Base-by-base conservation (phyloP, 2,888 invertebrate species). In the Hirtodrosophila histrioides region DNA sequence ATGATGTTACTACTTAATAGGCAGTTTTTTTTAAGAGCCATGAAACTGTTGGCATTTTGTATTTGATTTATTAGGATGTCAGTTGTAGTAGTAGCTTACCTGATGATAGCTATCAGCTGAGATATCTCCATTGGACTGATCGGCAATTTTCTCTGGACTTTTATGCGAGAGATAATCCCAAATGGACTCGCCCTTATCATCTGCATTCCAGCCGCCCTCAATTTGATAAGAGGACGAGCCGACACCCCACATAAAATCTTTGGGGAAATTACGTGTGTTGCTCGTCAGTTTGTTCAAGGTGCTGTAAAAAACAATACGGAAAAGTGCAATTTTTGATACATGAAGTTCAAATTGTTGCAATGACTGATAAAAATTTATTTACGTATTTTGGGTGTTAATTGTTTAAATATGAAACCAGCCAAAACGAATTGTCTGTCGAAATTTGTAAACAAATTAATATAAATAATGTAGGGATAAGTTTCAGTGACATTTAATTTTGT, bases 151-250 rank as follows among this genome's bases (percentile, higher is more conserved):
- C 60, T 94, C 94, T 0, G 94, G 93, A 24, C 91, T 91, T 0
- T 92, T 92, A 89, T 94, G 94, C 1, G 93, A 92, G 75, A 94
- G 88, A 55, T 89, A 91, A 88, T 95, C 95, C 95, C 94, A 95
- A 65, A 94, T 94, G 60, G 92, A 93, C 90, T 92, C 92, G 0
- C 93, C 90, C 88, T 93, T 94, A 17, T 93, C 94, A 51, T 91
- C 91, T 10, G 79, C 89, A 78, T 92, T 86, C 91, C 91, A 92
- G 10, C 89, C 91, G 10, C 92, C 91, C 67, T 91, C 91, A 29
- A 91, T 91, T 75, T 91, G 91, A 72, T 91, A 91, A 0, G 91
- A 88, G 2, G 91, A 91, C 2, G 91, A 90, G 0, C 90, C 91
- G 31, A 91, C 90, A 50, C 92, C 92, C 91, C 91, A 92, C 27